Evolutionary conservation across 2,797 vertebrate species (phyloP), one percentile per base, ranked within the genome.

Genomic region (Sylvia borin): DNA sequence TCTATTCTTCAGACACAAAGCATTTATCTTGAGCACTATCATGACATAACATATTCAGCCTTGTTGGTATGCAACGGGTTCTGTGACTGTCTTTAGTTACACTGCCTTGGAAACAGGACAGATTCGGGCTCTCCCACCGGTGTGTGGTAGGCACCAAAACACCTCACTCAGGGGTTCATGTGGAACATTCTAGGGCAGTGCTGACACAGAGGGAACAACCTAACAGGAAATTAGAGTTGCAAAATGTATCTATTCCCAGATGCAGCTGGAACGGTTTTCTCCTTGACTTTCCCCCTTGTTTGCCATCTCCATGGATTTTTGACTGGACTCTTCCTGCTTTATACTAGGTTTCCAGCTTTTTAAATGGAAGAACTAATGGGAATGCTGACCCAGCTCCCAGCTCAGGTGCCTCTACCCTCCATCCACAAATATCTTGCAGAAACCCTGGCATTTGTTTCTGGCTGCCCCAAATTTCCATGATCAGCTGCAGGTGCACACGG

Each of bases 91-190:
- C 74, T 78, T 73, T 20, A 85, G 20, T 14, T 12, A 9, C 48
- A 48, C 18, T 55, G 22, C 27, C 38, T 48, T 73, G 54, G 47
- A 29, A 83, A 38, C 13, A 36, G 32, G 48, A 43, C 15, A 22
- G 48, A 40, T 7, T 3, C 29, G 29, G 38, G n/a, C 31, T 29
- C 32, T 34, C 31, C 58, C 70, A 48, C 0, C 0, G 19, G 14
- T 17, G 16, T 2, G 7, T 13, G 21, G 45, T 3, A 82, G 60
- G 15, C 43, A 89, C 40, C 5, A 7, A 42, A 91, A 51, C 11
- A 5, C 25, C 22, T 75, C 76, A 3, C 20, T 47, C 5, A 11
- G 38, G 38, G 25, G 16, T 22, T 67, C 57, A 36, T 0, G 4
- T 3, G 10, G 27, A 25, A 61, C 31, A 50, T 55, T 66, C 45